Percentiles rank a stretch among this genome's conserved stretches.
These are phyloP conservation scores for Lutra lutra DNA, from an alignment of 2,797 vertebrate genomes.

Conservation along the genomic window DNA sequence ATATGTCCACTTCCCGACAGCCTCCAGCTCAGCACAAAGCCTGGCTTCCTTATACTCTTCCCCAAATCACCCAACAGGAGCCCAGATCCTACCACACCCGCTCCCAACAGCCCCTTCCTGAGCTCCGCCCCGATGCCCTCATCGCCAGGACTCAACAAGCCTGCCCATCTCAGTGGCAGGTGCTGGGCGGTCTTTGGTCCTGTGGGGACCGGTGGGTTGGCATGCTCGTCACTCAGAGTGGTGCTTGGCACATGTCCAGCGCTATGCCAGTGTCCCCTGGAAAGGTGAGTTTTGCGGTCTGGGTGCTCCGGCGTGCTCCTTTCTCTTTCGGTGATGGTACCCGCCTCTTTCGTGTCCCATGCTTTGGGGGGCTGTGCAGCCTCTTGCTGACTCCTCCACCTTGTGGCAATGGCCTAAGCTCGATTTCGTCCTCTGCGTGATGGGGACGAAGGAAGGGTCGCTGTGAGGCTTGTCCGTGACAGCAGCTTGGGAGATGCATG, in stretches of 20 bases:
- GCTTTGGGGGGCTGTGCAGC: not conserved
- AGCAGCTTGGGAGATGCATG: not conserved
- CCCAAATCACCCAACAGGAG: not conserved
- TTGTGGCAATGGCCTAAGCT: not conserved
- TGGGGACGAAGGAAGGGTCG: not conserved
- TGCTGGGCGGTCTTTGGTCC: not conserved
- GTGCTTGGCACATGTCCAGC: not conserved
- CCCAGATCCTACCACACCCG: too few species aligned
- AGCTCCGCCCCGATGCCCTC: not conserved
- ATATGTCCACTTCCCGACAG: not conserved
- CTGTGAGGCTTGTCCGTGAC: not conserved
- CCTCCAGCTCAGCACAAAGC: not conserved
- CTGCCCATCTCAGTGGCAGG: not conserved
- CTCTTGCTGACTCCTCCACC: not conserved
- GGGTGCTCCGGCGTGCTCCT: not conserved
- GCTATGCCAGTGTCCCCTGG: not conserved
- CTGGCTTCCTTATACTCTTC: not conserved
- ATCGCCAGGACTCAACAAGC: not conserved
- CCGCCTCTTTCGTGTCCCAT: fast-evolving
- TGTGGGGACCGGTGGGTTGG: not conserved
- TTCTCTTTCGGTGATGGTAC: not conserved
- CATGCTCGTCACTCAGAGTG: not conserved
- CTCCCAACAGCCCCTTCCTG: not conserved
- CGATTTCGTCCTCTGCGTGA: not conserved
- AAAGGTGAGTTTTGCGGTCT: too few species aligned